These are phyloP conservation scores for Gobionotothen gibberifrons DNA, from an alignment of 2,797 vertebrate species.

Conservation along the genomic window DNA sequence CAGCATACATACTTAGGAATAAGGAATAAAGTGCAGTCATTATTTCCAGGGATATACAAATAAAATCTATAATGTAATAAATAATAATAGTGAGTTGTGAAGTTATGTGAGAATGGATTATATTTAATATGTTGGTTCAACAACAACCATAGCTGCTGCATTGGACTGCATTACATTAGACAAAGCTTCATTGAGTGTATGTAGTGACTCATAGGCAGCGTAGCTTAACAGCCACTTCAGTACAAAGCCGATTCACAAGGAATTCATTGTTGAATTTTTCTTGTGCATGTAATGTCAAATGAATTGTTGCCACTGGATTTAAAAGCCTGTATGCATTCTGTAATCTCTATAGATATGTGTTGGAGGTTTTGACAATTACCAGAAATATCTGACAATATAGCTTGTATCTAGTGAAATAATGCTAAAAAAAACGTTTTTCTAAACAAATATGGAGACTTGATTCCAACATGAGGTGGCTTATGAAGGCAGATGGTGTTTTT, in stretches of 20 bases:
- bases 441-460: neutral
- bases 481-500: slow-evolving; percentile 8
- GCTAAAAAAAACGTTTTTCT: too few relatives aligned
- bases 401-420: neutral
- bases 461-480: neutral
- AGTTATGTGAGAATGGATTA: neutral
- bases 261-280: neutral
- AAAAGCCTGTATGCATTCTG: neutral
- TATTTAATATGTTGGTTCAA: neutral
- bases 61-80: too few relatives aligned
- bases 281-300: neutral
- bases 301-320: neutral
- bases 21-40: too few relatives aligned
- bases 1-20: too few relatives aligned
- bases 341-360: neutral
- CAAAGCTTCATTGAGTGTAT: neutral
- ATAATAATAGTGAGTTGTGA: too few relatives aligned
- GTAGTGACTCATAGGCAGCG: neutral
- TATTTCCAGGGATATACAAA: too few relatives aligned
- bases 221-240: too few relatives aligned
- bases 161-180: neutral
- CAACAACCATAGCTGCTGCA: neutral
- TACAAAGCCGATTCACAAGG: neutral
- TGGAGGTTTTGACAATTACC: neutral
- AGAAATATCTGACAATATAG: neutral